Evolutionary conservation across 2,888 invertebrate species (phyloP).

Genomic region (Amphipyra berbera): DNA sequence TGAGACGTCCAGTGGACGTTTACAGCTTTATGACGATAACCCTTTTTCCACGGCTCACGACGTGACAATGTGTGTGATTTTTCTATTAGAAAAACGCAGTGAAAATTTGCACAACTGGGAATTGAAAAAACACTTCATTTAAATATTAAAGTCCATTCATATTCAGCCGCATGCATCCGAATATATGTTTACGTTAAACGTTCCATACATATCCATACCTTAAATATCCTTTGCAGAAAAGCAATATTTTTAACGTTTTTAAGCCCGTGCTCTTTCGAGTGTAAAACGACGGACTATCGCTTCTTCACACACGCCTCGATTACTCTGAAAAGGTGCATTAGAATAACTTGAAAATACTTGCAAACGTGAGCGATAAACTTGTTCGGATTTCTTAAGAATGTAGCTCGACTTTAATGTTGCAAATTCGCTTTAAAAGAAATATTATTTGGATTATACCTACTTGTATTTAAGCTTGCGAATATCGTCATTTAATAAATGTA

Average conservation of each 20-base stretch:
- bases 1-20: too few species aligned
- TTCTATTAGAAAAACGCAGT: too few species aligned
- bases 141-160: background rate
- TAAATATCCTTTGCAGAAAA: background rate
- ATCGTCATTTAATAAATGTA: too few species aligned
- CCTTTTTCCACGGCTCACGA: too few species aligned
- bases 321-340: conserved; percentile 24
- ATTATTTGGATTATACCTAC: too few species aligned
- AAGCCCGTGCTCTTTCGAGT: conserved; percentile 7
- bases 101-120: too few species aligned
- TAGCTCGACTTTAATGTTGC: background rate
- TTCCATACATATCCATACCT: conserved; percentile 7
- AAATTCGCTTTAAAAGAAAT: background rate
- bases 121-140: background rate
- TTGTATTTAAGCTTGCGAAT: too few species aligned
- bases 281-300: conserved; percentile 20
- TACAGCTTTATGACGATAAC: too few species aligned
- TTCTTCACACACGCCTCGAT: conserved; percentile 12
- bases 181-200: conserved; percentile 1
- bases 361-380: conserved; percentile 2
- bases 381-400: background rate
- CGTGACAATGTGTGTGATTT: too few species aligned
- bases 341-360: background rate
- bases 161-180: background rate
- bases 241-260: conserved; percentile 21